Percentiles rank a stretch among this genome's conserved stretches.
These are phyloP conservation scores for Sebastes vulpes DNA, from an alignment of 2,797 vertebrate species.

Conservation along the genomic window DNA sequence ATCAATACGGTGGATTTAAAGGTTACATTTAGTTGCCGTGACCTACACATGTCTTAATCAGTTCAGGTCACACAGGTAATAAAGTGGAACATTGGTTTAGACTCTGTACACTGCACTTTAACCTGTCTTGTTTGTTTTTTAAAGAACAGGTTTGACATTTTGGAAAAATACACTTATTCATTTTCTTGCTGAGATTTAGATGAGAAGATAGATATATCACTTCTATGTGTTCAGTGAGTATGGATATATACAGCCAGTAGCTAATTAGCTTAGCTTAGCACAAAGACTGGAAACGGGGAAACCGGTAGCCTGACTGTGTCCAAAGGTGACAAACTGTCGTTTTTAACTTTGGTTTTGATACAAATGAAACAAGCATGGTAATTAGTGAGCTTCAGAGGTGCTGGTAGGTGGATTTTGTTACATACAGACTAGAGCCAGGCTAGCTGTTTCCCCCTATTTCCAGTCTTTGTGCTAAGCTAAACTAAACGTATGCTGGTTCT, in stretches of 20 bases:
- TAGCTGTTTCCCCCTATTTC: too few species aligned
- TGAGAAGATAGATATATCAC: not conserved
- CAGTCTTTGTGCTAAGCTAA: too few species aligned
- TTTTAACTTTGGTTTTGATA: not conserved
- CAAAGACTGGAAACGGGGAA: not conserved
- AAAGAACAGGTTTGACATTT: not conserved
- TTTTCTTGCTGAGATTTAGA: not conserved
- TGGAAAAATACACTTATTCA: not conserved
- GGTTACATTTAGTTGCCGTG: slow-evolving; percentile 14
- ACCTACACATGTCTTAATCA: not conserved
- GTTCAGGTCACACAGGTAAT: slow-evolving; percentile 17
- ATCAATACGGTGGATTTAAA: slow-evolving; percentile 49
- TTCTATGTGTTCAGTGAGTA: not conserved
- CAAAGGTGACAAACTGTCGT: not conserved
- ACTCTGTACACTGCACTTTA: not conserved
- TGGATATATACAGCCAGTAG: not conserved
- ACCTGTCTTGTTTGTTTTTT: not conserved
- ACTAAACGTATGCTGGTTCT: too few species aligned
- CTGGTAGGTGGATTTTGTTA: not conserved
- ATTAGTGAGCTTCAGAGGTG: not conserved
- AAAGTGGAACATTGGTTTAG: not conserved
- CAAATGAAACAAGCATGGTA: not conserved
- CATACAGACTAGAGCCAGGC: too few species aligned
- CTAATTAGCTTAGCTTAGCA: not conserved
- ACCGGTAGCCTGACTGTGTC: not conserved